Conservation (phyloP, 2,113 vertebrate genomes). For the Cynocephalus volans region DNA sequence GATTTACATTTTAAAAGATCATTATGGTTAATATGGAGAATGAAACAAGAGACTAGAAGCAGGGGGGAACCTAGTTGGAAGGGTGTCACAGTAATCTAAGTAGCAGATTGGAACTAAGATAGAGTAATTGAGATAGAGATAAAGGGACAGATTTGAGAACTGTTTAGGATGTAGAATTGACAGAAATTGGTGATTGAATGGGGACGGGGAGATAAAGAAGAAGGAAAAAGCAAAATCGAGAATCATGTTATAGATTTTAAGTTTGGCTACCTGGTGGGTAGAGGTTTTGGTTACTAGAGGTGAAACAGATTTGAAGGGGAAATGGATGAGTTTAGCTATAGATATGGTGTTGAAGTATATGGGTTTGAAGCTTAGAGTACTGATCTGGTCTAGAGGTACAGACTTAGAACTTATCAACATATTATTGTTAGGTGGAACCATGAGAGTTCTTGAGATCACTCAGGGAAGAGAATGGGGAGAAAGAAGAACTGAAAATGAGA, state of each 20-base stretch:
- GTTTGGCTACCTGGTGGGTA: not conserved
- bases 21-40: not conserved
- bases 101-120: not conserved
- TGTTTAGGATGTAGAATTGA: not conserved
- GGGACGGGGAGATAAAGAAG: not conserved
- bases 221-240: not conserved
- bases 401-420: not conserved
- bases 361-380: not conserved
- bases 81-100: not conserved
- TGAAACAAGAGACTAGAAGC: not conserved
- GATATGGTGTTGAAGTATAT: too few relatives aligned
- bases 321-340: not conserved
- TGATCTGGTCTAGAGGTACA: not conserved
- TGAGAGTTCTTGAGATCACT: not conserved
- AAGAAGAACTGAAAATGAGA: not conserved
- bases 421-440: too few relatives aligned
- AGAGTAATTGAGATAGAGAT: not conserved
- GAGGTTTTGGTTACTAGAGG: not conserved
- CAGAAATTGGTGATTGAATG: not conserved
- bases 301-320: fast-evolving
- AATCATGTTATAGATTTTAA: not conserved
- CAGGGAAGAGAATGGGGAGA: not conserved
- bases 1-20: slow-evolving; percentile 32
- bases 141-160: not conserved
- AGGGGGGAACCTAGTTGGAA: not conserved